Evolutionary conservation across 2,888 invertebrate genomes (phyloP).

Genomic region (Diarsia brunnea): DNA sequence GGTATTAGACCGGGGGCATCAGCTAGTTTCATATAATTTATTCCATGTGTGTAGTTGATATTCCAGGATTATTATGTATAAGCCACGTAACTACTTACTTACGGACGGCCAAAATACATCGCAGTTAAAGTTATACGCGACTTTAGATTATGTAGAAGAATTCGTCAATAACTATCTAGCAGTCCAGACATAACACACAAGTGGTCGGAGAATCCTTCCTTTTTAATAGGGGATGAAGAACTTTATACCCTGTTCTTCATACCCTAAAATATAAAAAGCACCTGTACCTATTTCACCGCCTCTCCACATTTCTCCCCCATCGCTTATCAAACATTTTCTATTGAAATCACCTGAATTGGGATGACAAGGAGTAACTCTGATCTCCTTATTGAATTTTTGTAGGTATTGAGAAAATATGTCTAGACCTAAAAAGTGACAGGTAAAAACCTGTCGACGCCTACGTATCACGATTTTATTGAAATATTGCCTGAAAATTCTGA

Average conservation of each 20-base stretch:
- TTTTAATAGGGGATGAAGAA: too few relatives aligned
- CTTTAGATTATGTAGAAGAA: too few relatives aligned
- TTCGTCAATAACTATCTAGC: too few relatives aligned
- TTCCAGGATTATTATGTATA: too few relatives aligned
- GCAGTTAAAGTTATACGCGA: too few relatives aligned
- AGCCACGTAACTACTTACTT: neutral
- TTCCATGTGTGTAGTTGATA: too few relatives aligned
- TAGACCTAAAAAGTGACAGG: constrained; percentile 31
- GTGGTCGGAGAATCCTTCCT: too few relatives aligned
- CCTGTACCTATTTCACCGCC: constrained; percentile 14
- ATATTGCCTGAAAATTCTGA: constrained; percentile 15
- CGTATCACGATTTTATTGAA: constrained; percentile 12
- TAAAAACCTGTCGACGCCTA: neutral
- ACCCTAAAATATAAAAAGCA: constrained; percentile 25
- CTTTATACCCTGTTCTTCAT: too few relatives aligned
- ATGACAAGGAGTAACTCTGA: constrained; percentile 34
- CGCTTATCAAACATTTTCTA: constrained; percentile 24
- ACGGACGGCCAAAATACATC: neutral
- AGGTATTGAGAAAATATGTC: constrained; percentile 16
- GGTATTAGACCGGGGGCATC: too few relatives aligned
- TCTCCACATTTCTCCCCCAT: constrained; percentile 5
- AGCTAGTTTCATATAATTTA: neutral
- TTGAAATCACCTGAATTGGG: constrained; percentile 27
- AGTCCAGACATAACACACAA: too few relatives aligned
- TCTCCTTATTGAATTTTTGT: constrained; percentile 41